Conservation (phyloP, 1,140 invertebrate genomes). For the Homarus americanus region DNA sequence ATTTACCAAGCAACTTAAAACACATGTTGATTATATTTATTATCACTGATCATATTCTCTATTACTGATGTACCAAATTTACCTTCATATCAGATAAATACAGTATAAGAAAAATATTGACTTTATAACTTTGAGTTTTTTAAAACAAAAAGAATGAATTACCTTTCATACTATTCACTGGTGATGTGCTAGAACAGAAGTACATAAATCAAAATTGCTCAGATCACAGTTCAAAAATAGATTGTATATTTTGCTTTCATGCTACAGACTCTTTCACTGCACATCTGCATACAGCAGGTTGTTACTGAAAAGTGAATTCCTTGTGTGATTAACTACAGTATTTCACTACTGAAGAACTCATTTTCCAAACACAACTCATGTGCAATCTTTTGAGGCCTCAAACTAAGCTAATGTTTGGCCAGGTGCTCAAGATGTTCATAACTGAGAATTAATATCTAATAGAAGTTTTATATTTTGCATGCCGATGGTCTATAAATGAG, state of each 20-base stretch:
- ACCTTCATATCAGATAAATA: not conserved
- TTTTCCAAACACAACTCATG: not conserved
- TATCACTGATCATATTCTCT: not conserved
- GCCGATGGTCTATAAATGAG: not conserved
- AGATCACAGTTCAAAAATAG: not conserved
- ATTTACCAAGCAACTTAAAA: not conserved
- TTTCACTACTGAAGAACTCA: not conserved
- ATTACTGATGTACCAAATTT: not conserved
- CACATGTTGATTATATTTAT: not conserved
- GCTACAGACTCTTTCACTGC: not conserved
- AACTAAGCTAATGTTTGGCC: not conserved
- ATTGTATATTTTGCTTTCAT: not conserved
- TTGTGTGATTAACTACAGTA: not conserved
- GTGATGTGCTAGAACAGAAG: not conserved
- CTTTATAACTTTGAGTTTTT: not conserved
- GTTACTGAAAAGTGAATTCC: not conserved
- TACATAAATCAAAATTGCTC: not conserved
- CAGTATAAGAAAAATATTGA: not conserved
- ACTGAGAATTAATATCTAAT: not conserved
- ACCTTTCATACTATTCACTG: not conserved
- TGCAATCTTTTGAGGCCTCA: not conserved
- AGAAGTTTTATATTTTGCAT: not conserved
- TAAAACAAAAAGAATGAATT: not conserved
- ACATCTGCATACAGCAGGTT: not conserved
- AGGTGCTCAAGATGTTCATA: not conserved